phyloP scores from a whole-genome alignment of 2,797 vertebrate genomes.

The Echiichthys vipera region DNA sequence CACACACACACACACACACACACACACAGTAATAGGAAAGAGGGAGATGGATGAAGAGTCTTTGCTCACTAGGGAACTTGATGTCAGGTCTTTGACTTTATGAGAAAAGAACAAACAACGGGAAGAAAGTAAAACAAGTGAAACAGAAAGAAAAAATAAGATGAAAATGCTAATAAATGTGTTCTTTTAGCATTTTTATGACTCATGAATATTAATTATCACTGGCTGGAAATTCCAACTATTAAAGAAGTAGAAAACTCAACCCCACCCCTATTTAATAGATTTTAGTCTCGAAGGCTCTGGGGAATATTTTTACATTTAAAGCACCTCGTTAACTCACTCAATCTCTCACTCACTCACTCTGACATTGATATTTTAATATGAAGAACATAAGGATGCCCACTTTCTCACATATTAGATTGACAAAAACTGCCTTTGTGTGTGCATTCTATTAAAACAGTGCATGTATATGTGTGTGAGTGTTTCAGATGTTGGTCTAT shows the following conservation, averaged over 20 bases:
- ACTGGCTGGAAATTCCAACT: conserved; percentile 22
- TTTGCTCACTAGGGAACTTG: conserved; percentile 46
- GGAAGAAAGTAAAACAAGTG: conserved; percentile 48
- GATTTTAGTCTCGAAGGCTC: conserved; percentile 19
- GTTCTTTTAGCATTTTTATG: conserved; percentile 9
- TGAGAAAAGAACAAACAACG: conserved; percentile 52
- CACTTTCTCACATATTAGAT: neutral
- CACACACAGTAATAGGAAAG: conserved; percentile 55
- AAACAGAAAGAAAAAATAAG: conserved; percentile 12
- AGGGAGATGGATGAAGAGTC: conserved; percentile 67
- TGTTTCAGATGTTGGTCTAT: conserved; percentile 34
- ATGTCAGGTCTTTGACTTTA: conserved; percentile 63
- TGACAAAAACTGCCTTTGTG: neutral
- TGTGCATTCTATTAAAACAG: neutral
- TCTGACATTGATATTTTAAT: neutral
- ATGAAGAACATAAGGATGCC: neutral
- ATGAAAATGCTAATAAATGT: neutral
- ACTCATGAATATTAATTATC: conserved; percentile 42
- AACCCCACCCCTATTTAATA: conserved; percentile 23
- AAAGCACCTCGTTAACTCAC: conserved; percentile 33
- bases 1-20: conserved; percentile 22
- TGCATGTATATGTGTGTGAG: neutral
- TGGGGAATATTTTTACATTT: conserved; percentile 19
- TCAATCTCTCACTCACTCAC: neutral
- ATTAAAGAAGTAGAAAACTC: conserved; percentile 27